Conservation (phyloP, 1,140 invertebrate genomes). For the Nylanderia fulva region DNA sequence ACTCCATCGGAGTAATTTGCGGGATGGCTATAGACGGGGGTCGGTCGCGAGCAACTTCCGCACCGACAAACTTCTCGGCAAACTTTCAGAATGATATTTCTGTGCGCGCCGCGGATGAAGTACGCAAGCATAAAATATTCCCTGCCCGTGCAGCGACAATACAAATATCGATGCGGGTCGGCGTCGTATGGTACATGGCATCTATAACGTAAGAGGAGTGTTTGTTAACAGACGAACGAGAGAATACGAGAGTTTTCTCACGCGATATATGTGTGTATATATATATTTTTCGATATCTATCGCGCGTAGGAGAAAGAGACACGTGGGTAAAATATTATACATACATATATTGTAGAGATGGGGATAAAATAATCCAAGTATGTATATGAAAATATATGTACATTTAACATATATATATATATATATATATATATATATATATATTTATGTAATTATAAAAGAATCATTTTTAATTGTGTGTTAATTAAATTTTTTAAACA, state of each 20-base stretch:
- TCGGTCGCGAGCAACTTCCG: constrained; percentile 17
- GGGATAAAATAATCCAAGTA: too few species aligned
- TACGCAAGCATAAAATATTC: constrained; percentile 27
- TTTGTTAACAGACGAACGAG: neutral
- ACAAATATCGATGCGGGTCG: constrained; percentile 6
- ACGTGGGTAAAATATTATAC: too few species aligned
- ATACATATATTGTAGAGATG: too few species aligned
- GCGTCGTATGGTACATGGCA: neutral
- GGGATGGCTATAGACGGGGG: constrained; percentile 31
- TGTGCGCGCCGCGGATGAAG: neutral
- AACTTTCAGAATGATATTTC: constrained; percentile 49
- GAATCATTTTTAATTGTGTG: too few species aligned
- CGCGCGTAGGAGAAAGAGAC: too few species aligned
- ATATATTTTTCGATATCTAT: neutral
- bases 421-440: too few species aligned
- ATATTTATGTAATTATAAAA: too few species aligned
- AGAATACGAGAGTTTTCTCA: neutral
- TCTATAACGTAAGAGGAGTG: constrained; percentile 11
- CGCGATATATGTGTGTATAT: neutral
- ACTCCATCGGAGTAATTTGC: constrained; percentile 45
- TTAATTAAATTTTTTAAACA: too few species aligned
- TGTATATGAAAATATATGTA: too few species aligned
- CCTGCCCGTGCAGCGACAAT: neutral
- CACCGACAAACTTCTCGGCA: constrained; percentile 9
- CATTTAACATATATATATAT: too few species aligned